Conservation (phyloP, 2,888 invertebrate species). For the Dasypolia templi region DNA sequence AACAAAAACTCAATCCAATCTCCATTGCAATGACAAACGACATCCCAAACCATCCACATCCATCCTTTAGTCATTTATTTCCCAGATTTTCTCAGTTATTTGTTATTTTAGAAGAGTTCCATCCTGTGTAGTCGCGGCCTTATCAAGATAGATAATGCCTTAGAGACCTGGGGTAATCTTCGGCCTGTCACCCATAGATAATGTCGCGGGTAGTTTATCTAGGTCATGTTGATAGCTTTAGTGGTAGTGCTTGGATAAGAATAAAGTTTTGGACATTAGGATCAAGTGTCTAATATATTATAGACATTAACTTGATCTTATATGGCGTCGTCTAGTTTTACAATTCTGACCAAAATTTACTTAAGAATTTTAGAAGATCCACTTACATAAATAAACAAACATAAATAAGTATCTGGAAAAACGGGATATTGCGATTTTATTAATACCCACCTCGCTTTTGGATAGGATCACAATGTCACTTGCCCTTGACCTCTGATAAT, state of each 20-base stretch:
- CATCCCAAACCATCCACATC: neutral
- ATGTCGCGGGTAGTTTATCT: conserved; percentile 46
- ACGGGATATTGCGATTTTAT: neutral
- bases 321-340: neutral
- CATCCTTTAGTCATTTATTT: conserved; percentile 23
- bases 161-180: conserved; percentile 58
- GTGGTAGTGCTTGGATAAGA: neutral
- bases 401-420: neutral
- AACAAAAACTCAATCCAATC: conserved; percentile 15
- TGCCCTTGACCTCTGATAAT: neutral
- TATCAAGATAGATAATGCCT: conserved; percentile 58
- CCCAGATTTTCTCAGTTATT: conserved; percentile 29
- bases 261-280: conserved; percentile 13
- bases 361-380: neutral
- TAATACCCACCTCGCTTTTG: neutral
- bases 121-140: conserved; percentile 31
- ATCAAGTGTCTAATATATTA: conserved; percentile 13
- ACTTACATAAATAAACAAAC: neutral
- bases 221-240: conserved; percentile 27
- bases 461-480: neutral
- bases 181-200: conserved; percentile 54
- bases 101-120: conserved; percentile 20
- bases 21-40: conserved; percentile 19
- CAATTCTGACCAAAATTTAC: neutral
- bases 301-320: neutral